These are phyloP conservation scores for Pristionchus japonicus DNA, from an alignment of 2,888 invertebrate species.

Conservation along the genomic window DNA sequence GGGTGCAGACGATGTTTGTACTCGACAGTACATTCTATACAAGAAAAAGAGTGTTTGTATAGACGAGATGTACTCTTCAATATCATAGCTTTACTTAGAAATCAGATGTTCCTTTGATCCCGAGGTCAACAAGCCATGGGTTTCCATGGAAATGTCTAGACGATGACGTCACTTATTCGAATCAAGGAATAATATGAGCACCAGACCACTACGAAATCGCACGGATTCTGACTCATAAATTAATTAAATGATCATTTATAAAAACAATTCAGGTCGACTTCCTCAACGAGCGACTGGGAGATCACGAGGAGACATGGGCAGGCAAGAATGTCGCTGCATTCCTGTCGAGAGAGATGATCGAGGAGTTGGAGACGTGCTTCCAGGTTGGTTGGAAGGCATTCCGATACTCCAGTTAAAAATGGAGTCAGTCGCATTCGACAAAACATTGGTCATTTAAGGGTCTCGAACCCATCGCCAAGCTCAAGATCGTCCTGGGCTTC, in stretches of 20 bases:
- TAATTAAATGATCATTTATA: neutral
- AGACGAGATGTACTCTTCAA: neutral
- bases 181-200: no score
- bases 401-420: neutral
- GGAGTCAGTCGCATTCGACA: neutral
- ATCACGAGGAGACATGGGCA: constrained; percentile 57
- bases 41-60: neutral
- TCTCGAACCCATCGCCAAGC: constrained; percentile 57
- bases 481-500: constrained; percentile 61
- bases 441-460: constrained; percentile 49
- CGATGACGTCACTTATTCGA: no score
- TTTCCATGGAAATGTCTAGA: no score
- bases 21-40: neutral
- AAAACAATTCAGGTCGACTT: constrained; percentile 51
- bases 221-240: no score
- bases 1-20: neutral
- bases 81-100: neutral
- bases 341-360: constrained; percentile 60
- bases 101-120: no score
- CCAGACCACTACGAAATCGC: no score
- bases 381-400: constrained; percentile 45
- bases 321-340: constrained; percentile 55
- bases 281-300: constrained; percentile 62
- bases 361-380: constrained; percentile 65
- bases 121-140: no score